Evolutionary conservation across 2,888 invertebrate genomes (phyloP), one percentile per base, ranked within the genome.

Genomic region (Alloplasta piceator): DNA sequence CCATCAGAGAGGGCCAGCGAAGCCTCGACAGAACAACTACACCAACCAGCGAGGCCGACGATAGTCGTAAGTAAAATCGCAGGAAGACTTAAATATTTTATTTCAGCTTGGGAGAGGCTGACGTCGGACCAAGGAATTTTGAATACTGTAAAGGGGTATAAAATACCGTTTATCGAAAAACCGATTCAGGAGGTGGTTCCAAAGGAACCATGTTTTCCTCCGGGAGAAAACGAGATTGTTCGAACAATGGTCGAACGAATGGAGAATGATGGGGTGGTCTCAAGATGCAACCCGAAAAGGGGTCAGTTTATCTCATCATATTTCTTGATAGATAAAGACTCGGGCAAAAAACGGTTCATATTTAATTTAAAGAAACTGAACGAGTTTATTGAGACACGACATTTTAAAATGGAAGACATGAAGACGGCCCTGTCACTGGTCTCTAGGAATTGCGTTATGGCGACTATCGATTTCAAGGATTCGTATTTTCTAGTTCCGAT

Each of bases 61-160:
- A 9, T 68, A 68, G 26, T 48, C 10, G 76, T 76, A 68, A 68
- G 67, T 67, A 38, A n/a, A 39, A 16, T 43, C 6, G 75, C 70
- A 3, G 75, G 71, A 12, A 64, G 71, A n/a, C 41, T 80, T 16
- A 10, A 46, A 36, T 26, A 26, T 26, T 26, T 12, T 10, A 6
- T 80, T 75, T 36, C 26, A 12, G 41, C 67, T 4, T 79, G 74
- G 63, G 10, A 43, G 26, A 38, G 26, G 9, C 7, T 68, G 5
- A 74, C 70, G 56, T 5, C 10, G 0, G 63, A 79, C 56, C n/a
- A 9, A n/a, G 26, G 12, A 14, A 68, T 68, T 7, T n/a, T 79
- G 36, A 16, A 56, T 5, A 52, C n/a, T 4, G 41, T 70, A 0
- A 26, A 16, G 36, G 80, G 75, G 6, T 80, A 70, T 50, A 58